Base-by-base conservation (phyloP, 2,797 vertebrate genomes). In the Echeneis naucrates region DNA sequence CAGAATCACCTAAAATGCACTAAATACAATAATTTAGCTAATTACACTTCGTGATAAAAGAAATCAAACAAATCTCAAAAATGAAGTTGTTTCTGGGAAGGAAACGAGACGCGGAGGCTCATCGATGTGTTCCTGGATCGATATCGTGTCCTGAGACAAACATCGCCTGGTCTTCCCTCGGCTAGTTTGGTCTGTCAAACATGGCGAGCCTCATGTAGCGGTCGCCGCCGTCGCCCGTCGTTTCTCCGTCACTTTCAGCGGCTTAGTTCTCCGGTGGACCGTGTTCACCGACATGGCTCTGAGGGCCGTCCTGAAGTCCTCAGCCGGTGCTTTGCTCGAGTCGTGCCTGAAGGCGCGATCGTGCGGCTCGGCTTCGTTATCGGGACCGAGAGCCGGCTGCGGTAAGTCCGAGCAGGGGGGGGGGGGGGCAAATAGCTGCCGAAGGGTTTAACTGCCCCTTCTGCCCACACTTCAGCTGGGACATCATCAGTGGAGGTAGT, bases 121-220 rank as follows among this genome's bases (percentile, higher is more conserved):
- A 91, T 91, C 89, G 84, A 91, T 80, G 83, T 68, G 55, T 11
- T 91, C 88, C 72, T 83, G 14, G 32, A 67, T 87, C 19, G 75
- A 52, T 71, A 21, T 26, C 12, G 2, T 2, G 14, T 30, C 45
- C 88, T 87, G 0, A 47, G 0, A 5, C 8, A n/a, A 14, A 0
- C 0, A 3, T 1, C 0, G 0, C 0, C 0, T 2, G 0, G 13
- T 67, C 54, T 8, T 5, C 9, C 3, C 33, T 91, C 86, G 1
- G n/a, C 63, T 91, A 26, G 23, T 85, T 32, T 17, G 4, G 92
- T 83, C 92, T 92, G 51, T 1, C 37, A 26, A 93, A 93, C 50
- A 94, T 94, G 93, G 92, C 86, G 91, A 13, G 0, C 23, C 52
- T 70, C 64, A 0, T 78, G 56, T 92, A 92, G 88, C 81, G 89